Percentiles rank a stretch among this genome's conserved stretches.
Evolutionary conservation across 1,140 invertebrate genomes (phyloP).

Genomic region (Cyclargus thomasi): DNA sequence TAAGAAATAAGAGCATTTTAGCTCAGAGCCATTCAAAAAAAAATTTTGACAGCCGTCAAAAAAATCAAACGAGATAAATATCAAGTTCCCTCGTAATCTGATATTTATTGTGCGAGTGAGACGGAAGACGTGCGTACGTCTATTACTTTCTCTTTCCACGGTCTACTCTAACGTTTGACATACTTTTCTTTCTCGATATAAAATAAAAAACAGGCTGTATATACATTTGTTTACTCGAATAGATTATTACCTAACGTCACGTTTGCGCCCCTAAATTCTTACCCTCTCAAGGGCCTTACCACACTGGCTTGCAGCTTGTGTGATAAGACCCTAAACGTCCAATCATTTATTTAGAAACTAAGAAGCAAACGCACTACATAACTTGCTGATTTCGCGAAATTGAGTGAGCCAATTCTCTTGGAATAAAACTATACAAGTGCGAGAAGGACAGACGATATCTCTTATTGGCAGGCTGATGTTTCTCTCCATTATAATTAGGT

Average conservation of each 20-base stretch:
- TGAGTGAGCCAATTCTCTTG: not conserved
- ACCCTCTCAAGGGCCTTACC: not conserved
- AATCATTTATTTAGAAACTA: not conserved
- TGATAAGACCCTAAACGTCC: too few species aligned
- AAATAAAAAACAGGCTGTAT: slow-evolving; percentile 1
- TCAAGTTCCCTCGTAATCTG: too few species aligned
- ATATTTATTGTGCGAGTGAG: too few species aligned
- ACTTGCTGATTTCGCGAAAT: not conserved
- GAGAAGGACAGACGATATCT: not conserved
- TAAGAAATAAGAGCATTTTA: too few species aligned
- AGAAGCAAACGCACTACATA: not conserved
- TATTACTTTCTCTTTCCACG: not conserved
- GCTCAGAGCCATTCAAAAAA: too few species aligned
- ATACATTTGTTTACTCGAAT: slow-evolving; percentile 1
- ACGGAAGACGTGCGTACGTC: too few species aligned
- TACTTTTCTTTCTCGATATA: not conserved
- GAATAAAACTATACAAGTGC: not conserved
- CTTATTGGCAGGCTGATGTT: not conserved
- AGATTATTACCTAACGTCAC: not conserved
- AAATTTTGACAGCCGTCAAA: too few species aligned
- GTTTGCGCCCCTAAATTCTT: not conserved
- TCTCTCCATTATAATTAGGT: not conserved
- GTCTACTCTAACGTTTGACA: not conserved
- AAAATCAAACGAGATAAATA: too few species aligned
- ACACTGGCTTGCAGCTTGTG: too few species aligned